Evolutionary conservation across 1,140 invertebrate genomes (phyloP), one percentile per base, ranked within the genome.

Genomic region (Hyposmocoma kahamanoa): DNA sequence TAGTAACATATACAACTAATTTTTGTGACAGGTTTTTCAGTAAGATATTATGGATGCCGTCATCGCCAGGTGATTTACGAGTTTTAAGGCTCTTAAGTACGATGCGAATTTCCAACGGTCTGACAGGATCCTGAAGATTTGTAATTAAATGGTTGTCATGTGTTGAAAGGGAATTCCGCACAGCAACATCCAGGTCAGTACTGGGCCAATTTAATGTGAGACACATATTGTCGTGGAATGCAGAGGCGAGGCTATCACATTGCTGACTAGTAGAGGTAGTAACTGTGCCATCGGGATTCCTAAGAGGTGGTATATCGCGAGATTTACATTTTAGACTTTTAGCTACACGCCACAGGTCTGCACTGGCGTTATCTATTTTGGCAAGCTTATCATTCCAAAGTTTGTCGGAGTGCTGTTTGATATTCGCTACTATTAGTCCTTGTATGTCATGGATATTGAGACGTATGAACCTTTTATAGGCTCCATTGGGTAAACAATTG

Each of bases 21-120:
- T 43, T 43, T 15, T 43, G 42, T 6, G 42, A 43, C 17, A 43
- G 19, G 10, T 28, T 43, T 43, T 43, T 43, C 17, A 43, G 22
- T 2, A 43, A 18, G 3, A 28, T 6, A 26, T 43, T 43, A 17
- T 43, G 21, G 1, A 43, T 43, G 18, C 18, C 19, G 28, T 43
- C 42, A 5, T 19, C 13, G 28, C 42, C 42, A 3, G 42, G 42
- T 15, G 42, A 43, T 43, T 43, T 43, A 8, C 42, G n/a, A 28
- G 4, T 10, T 26, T 43, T 43, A 3, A 43, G 17, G 1, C 28
- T 11, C 9, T 15, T 9, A 4, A 43, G 18, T 2, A 11, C 8
- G 10, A n/a, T 26, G 1, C 22, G 10, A 18, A 43, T 26, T 17
- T 43, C 42, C 3, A 13, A 10, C 2, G 42, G 42, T 4, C 42